Evolutionary conservation across 2,113 vertebrate genomes (phyloP), one percentile per base, ranked within the genome.

Genomic region (Nymphicus hollandicus): DNA sequence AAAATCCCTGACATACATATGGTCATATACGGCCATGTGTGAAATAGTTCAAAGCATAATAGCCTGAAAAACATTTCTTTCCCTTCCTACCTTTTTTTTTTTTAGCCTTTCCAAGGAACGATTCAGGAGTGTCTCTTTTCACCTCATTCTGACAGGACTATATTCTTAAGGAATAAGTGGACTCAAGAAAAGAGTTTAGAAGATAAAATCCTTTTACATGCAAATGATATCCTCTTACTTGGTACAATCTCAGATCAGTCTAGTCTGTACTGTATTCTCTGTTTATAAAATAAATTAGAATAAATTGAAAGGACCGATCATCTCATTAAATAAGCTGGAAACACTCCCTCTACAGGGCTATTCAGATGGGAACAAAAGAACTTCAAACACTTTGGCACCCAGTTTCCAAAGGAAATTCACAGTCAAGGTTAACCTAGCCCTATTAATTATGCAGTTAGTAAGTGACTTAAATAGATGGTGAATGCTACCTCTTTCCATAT

Each of bases 201-300:
- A 92, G 60, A 84, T 28, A 78, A 71, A 93, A n/a, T 64, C 43
- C 11, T 72, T 96, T 87, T 60, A 56, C 19, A 56, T 65, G 52
- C 29, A 87, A 61, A 91, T 65, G 5, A 44, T 69, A 74, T 71
- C 39, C 24, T 81, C 73, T 84, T 64, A 55, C 14, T 31, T 61
- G 35, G 33, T 79, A 81, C 61, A 80, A 85, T 19, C 65, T 52
- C 61, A 79, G 69, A 89, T 44, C 65, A 47, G 15, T 64, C 43
- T 86, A 87, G 29, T 69, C 49, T 64, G 33, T 39, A 58, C 55
- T 66, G 23, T 63, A 74, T 73, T 88, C 31, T 89, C 56, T 78
- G 58, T 69, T 87, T 87, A 85, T 81, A 76, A 92, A 91, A 61
- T 37, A 87, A 89, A 92, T 69, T n/a, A 91, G 39, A 87, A 89